Percentiles rank a stretch among this genome's conserved stretches.
Conservation (phyloP, 2,888 invertebrate genomes). For the Cacoxenus indagator region DNA sequence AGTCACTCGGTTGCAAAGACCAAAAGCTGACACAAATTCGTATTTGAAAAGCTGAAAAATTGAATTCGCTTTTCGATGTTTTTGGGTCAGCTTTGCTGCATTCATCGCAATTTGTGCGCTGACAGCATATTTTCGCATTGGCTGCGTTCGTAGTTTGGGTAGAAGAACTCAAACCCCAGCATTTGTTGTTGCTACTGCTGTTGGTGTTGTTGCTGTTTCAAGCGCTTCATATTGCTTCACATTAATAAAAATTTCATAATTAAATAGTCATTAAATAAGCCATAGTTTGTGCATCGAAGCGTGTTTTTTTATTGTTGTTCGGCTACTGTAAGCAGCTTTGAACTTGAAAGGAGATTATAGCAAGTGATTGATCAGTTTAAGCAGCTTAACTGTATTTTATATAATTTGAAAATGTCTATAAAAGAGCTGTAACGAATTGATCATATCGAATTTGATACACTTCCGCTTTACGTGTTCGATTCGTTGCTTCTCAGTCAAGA, state of each 20-base stretch:
- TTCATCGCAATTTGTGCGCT: not conserved
- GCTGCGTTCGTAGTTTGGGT: not conserved
- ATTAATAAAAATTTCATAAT: constrained; percentile 51
- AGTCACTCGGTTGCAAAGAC: constrained; percentile 41
- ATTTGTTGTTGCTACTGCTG: constrained; percentile 14
- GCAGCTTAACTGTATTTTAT: no score
- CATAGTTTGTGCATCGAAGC: not conserved
- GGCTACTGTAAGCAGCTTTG: not conserved
- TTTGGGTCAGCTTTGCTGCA: not conserved
- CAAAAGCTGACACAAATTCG: constrained; percentile 26
- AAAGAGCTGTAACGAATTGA: no score
- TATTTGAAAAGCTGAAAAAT: not conserved
- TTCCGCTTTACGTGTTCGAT: no score
- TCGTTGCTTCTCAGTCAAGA: no score
- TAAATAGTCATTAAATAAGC: constrained; percentile 33
- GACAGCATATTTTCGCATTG: constrained; percentile 34
- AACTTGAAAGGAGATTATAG: not conserved
- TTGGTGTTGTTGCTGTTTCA: not conserved
- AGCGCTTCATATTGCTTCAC: constrained; percentile 41
- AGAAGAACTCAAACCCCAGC: no score
- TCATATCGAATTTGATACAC: no score
- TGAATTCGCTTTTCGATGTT: not conserved
- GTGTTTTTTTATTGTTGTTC: not conserved
- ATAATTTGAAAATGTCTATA: no score
- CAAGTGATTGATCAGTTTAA: no score